These are phyloP conservation scores for Gymnopithys bicolor DNA, from an alignment of 2,797 vertebrate species.

Conservation along the genomic window DNA sequence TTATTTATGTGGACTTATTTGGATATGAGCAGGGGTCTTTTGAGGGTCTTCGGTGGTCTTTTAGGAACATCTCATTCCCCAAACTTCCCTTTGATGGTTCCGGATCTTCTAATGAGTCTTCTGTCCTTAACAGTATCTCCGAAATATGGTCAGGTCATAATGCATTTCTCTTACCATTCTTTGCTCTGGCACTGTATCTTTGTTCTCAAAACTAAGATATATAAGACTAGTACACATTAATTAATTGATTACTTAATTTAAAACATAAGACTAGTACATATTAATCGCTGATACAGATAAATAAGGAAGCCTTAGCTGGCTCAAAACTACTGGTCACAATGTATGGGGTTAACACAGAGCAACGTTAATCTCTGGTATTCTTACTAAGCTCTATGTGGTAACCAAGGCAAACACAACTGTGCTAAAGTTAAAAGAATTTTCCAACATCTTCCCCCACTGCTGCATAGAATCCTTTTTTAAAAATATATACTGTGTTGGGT, in stretches of 20 bases:
- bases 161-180: neutral
- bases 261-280: neutral
- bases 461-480: neutral
- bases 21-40: neutral
- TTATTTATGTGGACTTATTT: neutral
- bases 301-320: neutral
- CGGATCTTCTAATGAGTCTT: neutral
- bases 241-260: neutral
- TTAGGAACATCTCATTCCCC: neutral
- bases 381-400: neutral
- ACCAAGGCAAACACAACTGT: neutral
- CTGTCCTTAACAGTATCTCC: neutral
- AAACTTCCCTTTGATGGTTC: neutral
- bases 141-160: neutral
- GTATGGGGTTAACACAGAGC: neutral
- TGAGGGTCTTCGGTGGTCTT: neutral
- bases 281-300: neutral
- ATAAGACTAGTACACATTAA: neutral
- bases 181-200: neutral
- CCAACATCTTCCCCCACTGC: neutral
- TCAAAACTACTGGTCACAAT: neutral
- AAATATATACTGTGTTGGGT: neutral
- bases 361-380: neutral
- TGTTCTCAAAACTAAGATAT: neutral
- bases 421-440: neutral